Evolutionary conservation across 2,113 vertebrate species (phyloP), one percentile per base, ranked within the genome.

Genomic region (Ornithorhynchus anatinus): DNA sequence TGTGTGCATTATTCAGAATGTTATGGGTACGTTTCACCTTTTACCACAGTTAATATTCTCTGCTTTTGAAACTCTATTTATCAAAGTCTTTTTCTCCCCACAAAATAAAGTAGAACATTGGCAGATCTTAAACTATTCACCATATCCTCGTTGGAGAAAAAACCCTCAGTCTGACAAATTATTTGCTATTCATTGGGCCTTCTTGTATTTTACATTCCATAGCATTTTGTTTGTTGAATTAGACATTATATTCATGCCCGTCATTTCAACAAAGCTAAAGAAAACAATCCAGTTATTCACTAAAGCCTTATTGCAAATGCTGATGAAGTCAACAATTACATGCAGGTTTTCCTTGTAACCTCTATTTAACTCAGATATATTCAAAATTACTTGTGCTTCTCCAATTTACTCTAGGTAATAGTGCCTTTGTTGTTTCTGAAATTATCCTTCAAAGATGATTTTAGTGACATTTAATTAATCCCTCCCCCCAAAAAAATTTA

Each of bases 401-500:
- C 48, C 43, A 74, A 57, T 57, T 75, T 83, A 44, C 32, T 67
- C 61, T 53, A 1, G 4, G 68, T 80, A 81, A 84, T 61, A 48
- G 63, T 4, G 47, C n/a, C 66, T 74, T 64, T 42, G 43, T 64
- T 78, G 71, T 82, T 84, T 77, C 74, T 77, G 62, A 88, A 89
- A 59, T 75, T 70, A 82, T 76, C 62, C 51, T 77, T 84, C 77
- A 72, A 61, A 75, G 50, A 71, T 84, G 63, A 82, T 80, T 83
- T 72, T 77, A 82, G 56, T 81, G 81, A 81, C 82, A 84, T 84
- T 70, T 67, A 20, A 79, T 22, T 75, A 79, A 78, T n/a, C n/a
- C n/a, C n/a, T n/a, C n/a, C n/a, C n/a, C n/a, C n/a, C n/a, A n/a
- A n/a, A n/a, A n/a, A n/a, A n/a, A n/a, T n/a, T n/a, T n/a, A n/a